Percentiles rank a stretch among this genome's conserved stretches.
Evolutionary conservation across 2,888 invertebrate species (phyloP).

Genomic region (Dryobotodes eremita): DNA sequence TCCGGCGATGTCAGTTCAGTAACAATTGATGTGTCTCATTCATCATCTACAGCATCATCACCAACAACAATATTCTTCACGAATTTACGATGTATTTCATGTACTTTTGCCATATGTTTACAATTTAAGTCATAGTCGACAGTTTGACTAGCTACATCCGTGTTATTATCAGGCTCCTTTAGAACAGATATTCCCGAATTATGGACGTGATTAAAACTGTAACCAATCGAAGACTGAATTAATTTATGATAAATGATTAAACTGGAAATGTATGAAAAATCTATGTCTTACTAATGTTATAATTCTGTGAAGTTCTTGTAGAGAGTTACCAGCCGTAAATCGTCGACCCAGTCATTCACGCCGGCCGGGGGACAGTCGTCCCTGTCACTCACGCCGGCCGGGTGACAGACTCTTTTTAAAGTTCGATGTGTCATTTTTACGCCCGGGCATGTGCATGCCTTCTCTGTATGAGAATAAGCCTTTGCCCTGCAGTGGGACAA

Average conservation of each 20-base stretch:
- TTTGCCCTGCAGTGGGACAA: neutral
- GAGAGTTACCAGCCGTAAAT: slow-evolving; percentile 1
- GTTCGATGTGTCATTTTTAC: neutral
- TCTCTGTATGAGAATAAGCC: neutral
- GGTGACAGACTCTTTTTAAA: neutral
- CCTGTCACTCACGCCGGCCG: neutral
- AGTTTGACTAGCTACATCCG: neutral
- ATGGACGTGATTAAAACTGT: neutral
- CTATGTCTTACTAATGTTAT: neutral
- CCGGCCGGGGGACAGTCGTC: neutral
- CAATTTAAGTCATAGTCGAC: too few relatives aligned
- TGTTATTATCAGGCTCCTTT: neutral
- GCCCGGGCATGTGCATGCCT: neutral
- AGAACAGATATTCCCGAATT: neutral
- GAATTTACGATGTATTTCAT: neutral
- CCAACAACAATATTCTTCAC: neutral
- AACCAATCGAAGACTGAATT: neutral
- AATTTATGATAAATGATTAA: neutral
- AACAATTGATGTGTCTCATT: neutral
- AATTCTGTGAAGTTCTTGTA: neutral
- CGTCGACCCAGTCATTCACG: neutral
- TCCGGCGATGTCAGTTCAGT: neutral
- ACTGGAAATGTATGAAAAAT: neutral
- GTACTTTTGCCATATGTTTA: neutral
- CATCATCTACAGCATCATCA: neutral